Base-by-base conservation (phyloP, 2,888 invertebrate species). In the Oegoconia quadripuncta region DNA sequence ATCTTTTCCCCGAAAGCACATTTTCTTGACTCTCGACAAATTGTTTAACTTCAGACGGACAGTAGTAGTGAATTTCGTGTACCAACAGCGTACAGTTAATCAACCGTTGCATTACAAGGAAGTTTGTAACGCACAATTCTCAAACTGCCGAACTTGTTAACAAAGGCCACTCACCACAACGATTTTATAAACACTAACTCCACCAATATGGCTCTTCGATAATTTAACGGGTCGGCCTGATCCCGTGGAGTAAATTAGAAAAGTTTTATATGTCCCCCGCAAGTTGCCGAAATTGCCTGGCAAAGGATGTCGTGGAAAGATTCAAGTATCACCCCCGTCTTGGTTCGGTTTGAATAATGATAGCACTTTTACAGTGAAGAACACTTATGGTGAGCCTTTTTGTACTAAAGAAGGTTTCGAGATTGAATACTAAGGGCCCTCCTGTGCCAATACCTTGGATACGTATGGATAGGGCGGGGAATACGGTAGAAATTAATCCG, bases 201-300 rank as follows among this genome's bases (percentile, higher is more conserved):
- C 27, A 28, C 36, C 37, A 37, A 47, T 41, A 48, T 31, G 37
- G 28, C 37, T 30, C 41, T 41, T 47, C 49, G 48, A 53, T 59
- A 52, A 60, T 57, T 55, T 55, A 41, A 55, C 58, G 52, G 48
- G 44, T 39, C 42, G 48, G 39, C 52, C 52, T 52, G 60, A 61
- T 62, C 63, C 52, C 43, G 55, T 51, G 51, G 59, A n/a, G 63
- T 57, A 74, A 74, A 74, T 76, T 72, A 70, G 68, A 68, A 75
- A 76, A 76, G 70, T 77, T 75, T 70, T 58, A 59, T 61, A 57
- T 59, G 60, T 53, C 55, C 57, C 32, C 57, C 44, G 53, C 60
- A 62, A 63, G 56, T 55, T 54, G 48, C 43, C 52, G 46, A 55
- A 64, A 65, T 66, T 65, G 64, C 58, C 50, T 44, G 45, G 50